phyloP scores from a whole-genome alignment of 2,113 vertebrate species.

The Urocynchramus pylzowi region DNA sequence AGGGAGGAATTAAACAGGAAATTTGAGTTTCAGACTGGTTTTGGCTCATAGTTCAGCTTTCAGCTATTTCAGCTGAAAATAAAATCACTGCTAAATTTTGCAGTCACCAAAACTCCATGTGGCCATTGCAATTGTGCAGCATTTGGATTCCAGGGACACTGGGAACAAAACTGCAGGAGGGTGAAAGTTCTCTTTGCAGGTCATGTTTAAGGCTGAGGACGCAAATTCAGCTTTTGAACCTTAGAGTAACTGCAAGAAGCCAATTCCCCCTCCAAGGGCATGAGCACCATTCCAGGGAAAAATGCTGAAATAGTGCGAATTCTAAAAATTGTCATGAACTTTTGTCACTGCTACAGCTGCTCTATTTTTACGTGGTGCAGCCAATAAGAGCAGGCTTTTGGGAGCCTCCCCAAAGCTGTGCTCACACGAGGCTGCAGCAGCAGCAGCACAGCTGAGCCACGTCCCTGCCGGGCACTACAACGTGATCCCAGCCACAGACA shows the following conservation, averaged over 20 bases:
- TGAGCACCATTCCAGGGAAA: not conserved
- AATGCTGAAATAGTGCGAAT: not conserved
- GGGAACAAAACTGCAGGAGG: not conserved
- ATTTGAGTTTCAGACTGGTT: not conserved
- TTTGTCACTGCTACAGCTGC: not conserved
- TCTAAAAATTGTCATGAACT: not conserved
- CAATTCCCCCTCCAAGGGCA: not conserved
- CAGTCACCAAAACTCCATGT: not conserved
- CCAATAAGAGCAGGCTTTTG: not conserved
- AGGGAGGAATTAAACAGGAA: not conserved
- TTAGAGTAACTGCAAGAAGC: not conserved
- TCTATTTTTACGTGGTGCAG: not conserved
- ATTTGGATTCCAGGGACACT: not conserved
- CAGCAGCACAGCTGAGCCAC: not conserved
- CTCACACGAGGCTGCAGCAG: not conserved
- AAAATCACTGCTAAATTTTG: not conserved
- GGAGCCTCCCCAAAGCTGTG: not conserved
- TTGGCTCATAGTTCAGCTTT: not conserved
- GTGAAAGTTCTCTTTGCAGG: not conserved
- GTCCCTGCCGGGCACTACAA: not conserved
- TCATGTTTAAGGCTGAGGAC: not conserved
- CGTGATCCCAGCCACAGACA: not conserved
- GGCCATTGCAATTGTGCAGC: not conserved
- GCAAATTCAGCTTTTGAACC: not conserved
- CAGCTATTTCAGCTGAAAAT: not conserved